Percentiles rank a stretch among this genome's conserved stretches.
Evolutionary conservation across 2,888 invertebrate genomes (phyloP).

Genomic region (Craniophora ligustri): DNA sequence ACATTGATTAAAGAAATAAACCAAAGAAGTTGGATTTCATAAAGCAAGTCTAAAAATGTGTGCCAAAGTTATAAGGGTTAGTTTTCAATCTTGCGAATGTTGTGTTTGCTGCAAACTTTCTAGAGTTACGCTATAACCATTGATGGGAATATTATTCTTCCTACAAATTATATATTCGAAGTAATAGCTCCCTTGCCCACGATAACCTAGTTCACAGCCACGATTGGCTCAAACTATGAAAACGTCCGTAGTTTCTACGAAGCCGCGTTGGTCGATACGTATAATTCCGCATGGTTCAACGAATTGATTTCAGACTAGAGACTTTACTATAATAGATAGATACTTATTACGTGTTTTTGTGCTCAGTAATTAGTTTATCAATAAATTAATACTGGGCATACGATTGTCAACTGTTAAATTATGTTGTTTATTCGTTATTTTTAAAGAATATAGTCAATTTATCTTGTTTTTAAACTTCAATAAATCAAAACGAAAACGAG

Average conservation of each 20-base stretch:
- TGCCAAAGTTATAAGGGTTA: no score
- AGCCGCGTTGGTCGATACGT: slow-evolving; percentile 9
- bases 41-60: no score
- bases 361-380: slow-evolving; percentile 16
- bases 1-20: no score
- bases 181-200: slow-evolving; percentile 15
- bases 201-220: slow-evolving; percentile 24
- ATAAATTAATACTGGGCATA: slow-evolving; percentile 4
- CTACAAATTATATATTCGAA: slow-evolving; percentile 13
- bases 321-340: neutral
- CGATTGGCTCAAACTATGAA: neutral
- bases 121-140: slow-evolving; percentile 3
- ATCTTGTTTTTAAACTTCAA: no score
- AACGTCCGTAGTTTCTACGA: slow-evolving; percentile 11
- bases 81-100: no score
- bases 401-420: slow-evolving; percentile 8
- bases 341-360: slow-evolving; percentile 7
- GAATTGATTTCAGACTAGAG: slow-evolving; percentile 20
- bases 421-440: slow-evolving; percentile 2
- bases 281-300: slow-evolving; percentile 8
- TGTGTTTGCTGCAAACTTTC: no score
- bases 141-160: slow-evolving; percentile 6
- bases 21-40: no score
- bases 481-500: no score
- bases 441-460: no score